Evolutionary conservation across 2,113 vertebrate species (phyloP), one percentile per base, ranked within the genome.

Genomic region (Gambusia affinis): DNA sequence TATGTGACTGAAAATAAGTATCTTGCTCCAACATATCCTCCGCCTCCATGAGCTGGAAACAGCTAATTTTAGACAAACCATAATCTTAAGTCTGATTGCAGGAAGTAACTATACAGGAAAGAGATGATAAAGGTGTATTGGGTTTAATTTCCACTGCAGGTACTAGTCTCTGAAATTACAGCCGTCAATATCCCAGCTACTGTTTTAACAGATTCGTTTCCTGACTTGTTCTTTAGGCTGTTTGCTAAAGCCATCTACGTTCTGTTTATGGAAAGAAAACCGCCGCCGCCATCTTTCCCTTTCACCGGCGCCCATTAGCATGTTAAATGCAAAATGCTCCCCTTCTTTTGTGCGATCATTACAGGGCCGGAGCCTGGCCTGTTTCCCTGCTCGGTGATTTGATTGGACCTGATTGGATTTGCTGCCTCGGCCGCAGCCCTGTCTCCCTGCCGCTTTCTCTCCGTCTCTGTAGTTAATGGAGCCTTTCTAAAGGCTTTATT

Each of bases 401-500:
- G 89, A 87, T 88, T 81, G 85, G 75, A 78, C 83, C 73, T 81
- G 89, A 90, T 86, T 86, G 83, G 77, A 81, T 78, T 82, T 62
- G 29, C 79, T 68, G 82, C 70, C 79, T 17, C 2, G 67, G 70
- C 82, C 71, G 8, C 73, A 70, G 75, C 12, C 35, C 66, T 64
- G 12, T 77, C 85, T 82, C 74, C 73, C 75, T 75, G 74, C 77
- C 66, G 60, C 73, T 66, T 69, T 75, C 72, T 81, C 72, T 75
- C 64, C 65, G 72, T 85, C 73, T 60, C 68, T 72, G 81, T 83
- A 88, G 28, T 86, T 93, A 93, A 93, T 93, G 89, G 88, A 63
- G 83, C 94, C 75, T 90, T 88, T 88, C 90, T 88, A 91, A 85
- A 91, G 85, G 73, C 94, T 93, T 94, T 94, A 95, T 95, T 95